Conservation (phyloP, 2,888 invertebrate species). For the Agrochola litura region DNA sequence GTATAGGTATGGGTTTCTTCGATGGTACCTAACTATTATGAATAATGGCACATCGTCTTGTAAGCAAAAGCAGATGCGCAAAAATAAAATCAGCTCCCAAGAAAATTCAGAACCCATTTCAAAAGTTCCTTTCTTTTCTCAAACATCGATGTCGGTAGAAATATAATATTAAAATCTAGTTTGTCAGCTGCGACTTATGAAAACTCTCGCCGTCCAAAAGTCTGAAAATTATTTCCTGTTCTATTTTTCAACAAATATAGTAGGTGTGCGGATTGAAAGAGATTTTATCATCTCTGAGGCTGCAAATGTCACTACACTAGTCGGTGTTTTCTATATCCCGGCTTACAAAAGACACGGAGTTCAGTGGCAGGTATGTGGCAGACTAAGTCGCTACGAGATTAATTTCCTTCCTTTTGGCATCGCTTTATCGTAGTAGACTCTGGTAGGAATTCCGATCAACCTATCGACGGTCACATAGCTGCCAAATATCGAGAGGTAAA, state of each 20-base stretch:
- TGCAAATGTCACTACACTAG: not conserved
- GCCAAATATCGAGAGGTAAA: conserved; percentile 59
- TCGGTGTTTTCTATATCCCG: not conserved
- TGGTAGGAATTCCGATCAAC: conserved; percentile 38
- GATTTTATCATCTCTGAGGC: not conserved
- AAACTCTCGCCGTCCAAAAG: not conserved
- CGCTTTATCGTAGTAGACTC: conserved; percentile 21
- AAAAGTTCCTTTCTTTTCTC: conserved; percentile 4
- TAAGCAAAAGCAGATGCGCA: not conserved
- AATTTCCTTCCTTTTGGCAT: conserved; percentile 58
- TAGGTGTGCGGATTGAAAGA: not conserved
- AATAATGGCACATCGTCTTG: not conserved
- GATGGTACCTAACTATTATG: not conserved
- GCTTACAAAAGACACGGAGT: not conserved
- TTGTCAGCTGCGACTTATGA: conserved; percentile 29
- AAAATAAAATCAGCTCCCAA: not conserved
- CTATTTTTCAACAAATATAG: conserved; percentile 15
- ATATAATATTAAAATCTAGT: conserved; percentile 37
- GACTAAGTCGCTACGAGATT: conserved; percentile 5
- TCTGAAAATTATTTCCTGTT: conserved; percentile 12
- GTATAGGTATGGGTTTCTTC: too few species aligned
- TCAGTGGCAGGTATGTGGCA: not conserved
- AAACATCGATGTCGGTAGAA: conserved; percentile 7
- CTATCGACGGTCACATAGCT: conserved; percentile 32
- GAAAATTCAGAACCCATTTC: conserved; percentile 9